Base-by-base conservation (phyloP, 2,888 invertebrate genomes). In the Clunio marinus region DNA sequence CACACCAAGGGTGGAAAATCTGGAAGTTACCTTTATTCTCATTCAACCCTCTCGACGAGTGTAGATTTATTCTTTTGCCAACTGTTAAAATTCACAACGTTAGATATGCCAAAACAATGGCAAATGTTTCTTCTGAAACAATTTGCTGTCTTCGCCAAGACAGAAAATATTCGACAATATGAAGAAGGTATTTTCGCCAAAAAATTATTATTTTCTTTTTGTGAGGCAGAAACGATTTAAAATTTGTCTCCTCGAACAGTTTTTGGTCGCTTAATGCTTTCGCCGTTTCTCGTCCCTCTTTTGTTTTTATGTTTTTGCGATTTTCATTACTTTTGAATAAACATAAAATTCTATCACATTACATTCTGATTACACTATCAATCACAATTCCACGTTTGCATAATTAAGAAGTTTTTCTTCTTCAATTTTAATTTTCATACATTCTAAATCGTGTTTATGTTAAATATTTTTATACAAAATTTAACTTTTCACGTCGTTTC, bases 41-140 rank as follows among this genome's bases (percentile, higher is more conserved):
- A 51, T 51, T 22, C 51, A 5, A 22, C 2, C 51, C 51, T 8
- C 22, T 22, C 10, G 17, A 22, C 17, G n/a, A n/a, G n/a, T n/a
- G 51, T 51, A 22, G 51, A 51, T 51, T 51, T 22, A 51, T 51
- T 51, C 8, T 51, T 17, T 22, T n/a, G n/a, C n/a, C n/a, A n/a
- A n/a, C n/a, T n/a, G n/a, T n/a, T 51, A 17, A n/a, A 51, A 22
- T 51, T 20, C 41, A 22, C 51, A 4, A n/a, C n/a, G n/a, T n/a
- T n/a, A n/a, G n/a, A n/a, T n/a, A 22, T 51, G 17, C 51, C 35
- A 32, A 32, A 32, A n/a, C 7, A 41, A 15, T 15, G 22, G 22
- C 51, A 51, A 51, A 51, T 20, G 7, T 2, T 51, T 51, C 51
- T 51, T 22, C 22, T 51, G 7, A 20, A 17, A n/a, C 51, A 32